These are phyloP conservation scores for Nasonia oneida DNA, from an alignment of 2,888 invertebrate genomes.

Conservation along the genomic window DNA sequence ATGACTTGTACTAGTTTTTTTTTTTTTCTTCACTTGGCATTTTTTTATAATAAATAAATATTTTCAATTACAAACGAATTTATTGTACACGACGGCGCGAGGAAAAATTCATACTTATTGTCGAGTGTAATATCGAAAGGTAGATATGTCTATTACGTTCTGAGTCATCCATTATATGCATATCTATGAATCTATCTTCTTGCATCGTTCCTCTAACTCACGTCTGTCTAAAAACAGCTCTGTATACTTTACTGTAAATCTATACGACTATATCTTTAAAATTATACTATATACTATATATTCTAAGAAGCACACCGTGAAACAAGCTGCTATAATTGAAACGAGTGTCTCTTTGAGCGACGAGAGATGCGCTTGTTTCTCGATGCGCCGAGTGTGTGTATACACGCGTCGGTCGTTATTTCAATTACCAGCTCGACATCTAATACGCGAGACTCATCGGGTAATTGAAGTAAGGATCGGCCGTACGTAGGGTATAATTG, in stretches of 20 bases:
- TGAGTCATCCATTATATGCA: too few species aligned
- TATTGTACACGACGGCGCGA: background rate
- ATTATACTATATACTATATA: constrained; percentile 29
- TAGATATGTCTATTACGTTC: too few species aligned
- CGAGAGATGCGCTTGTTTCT: constrained; percentile 23
- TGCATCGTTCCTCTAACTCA: too few species aligned
- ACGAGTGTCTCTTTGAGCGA: too few species aligned
- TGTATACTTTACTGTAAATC: background rate
- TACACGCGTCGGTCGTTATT: constrained; percentile 20
- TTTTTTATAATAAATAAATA: background rate
- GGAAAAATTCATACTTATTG: too few species aligned
- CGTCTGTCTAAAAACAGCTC: background rate
- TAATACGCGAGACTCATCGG: background rate
- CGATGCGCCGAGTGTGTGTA: constrained; percentile 4
- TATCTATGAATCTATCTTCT: too few species aligned
- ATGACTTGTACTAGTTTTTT: too few species aligned
- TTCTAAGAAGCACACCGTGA: constrained; percentile 8
- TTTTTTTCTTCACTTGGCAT: background rate
- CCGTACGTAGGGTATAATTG: constrained; percentile 17
- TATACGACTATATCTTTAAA: constrained; percentile 31
- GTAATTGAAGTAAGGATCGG: constrained; percentile 44
- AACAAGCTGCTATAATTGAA: background rate
- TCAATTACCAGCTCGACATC: constrained; percentile 13
- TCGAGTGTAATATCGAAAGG: too few species aligned
- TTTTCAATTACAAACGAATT: background rate